Conservation (phyloP, 2,888 invertebrate species). For the Coecobrya sp. region DNA sequence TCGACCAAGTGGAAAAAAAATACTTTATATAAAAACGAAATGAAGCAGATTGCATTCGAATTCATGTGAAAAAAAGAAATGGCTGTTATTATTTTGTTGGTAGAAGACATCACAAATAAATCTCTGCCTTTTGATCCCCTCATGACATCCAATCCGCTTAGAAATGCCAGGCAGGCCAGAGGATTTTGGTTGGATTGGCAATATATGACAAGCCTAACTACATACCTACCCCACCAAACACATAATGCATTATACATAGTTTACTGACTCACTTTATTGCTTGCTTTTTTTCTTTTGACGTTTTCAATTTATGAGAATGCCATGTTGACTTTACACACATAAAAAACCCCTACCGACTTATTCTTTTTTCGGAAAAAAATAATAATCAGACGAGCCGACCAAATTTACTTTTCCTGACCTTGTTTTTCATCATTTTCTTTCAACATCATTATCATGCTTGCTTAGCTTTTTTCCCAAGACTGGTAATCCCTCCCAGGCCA, state of each 20-base stretch:
- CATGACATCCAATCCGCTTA: constrained; percentile 52
- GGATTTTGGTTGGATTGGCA: constrained; percentile 1
- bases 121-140: constrained; percentile 13
- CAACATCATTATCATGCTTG: not conserved
- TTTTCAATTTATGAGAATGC: constrained; percentile 23
- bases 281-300: not conserved
- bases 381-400: no score
- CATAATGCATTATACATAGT: not conserved
- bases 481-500: no score
- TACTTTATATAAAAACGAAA: no score
- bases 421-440: not conserved
- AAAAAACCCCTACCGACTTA: not conserved
- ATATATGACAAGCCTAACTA: not conserved
- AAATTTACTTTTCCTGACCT: no score
- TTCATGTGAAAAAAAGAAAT: not conserved
- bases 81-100: not conserved
- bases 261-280: not conserved
- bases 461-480: no score
- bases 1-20: no score
- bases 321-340: constrained; percentile 10
- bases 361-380: no score
- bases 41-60: no score
- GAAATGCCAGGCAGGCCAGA: not conserved
- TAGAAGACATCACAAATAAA: not conserved
- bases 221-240: no score